Evolutionary conservation across 1,140 invertebrate species (phyloP), one percentile per base, ranked within the genome.

Genomic region (Eufriesea mexicana): DNA sequence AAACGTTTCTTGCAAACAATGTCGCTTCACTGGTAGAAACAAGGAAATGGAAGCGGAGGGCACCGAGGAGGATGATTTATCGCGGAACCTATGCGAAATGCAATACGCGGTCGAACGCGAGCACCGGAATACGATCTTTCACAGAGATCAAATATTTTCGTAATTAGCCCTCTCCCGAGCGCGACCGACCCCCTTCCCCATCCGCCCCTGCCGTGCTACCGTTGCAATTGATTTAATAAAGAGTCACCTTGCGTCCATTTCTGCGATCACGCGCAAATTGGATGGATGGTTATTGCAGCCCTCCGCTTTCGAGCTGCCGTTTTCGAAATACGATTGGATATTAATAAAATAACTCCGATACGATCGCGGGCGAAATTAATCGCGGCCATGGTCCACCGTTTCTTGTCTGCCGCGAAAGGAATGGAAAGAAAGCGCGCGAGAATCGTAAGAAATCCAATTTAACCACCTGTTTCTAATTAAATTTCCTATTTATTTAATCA

Each of bases 171-270:
- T 59, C 35, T 20, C 28, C 7, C 45, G 20, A 47, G 10, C 68
- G 12, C 47, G 18, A 10, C 20, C 68, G 1, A 28, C 7, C 49
- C 59, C 0, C 1, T 18, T 12, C 9, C 28, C 16, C 18, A 7
- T 8, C 8, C 62, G 23, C 12, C 42, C 25, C 28, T 35, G 10
- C 20, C 23, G 51, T 20, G 59, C 20, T 51, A 42, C 20, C 45
- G 47, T 76, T 55, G 73, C 54, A 57, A 76, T 82, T 76, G 79
- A 82, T 82, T 82, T 67, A 76, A 76, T 82, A 76, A 82, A 82
- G 72, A 66, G 73, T 67, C 73, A 25, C 72, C 72, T 76, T 68
- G 62, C 62, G 49, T 75, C 79, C 73, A 68, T 82, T 82, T 82
- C 79, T 74, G n/a, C 59, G 79, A 67, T 82, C 62, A 59, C 79